phyloP scores from a whole-genome alignment of 1,140 invertebrate genomes.

The Chrysopa pallens region DNA sequence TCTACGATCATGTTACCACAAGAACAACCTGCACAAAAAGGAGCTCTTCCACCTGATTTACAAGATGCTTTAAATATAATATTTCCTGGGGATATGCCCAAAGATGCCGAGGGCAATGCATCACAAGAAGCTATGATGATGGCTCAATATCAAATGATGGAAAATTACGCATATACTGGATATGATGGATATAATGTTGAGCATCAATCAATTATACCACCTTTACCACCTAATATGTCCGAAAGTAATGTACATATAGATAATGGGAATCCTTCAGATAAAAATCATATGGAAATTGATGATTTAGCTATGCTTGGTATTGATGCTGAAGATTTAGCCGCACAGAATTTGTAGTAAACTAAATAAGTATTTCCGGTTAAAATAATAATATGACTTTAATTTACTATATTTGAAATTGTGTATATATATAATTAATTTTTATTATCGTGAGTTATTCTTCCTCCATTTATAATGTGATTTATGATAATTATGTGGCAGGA shows the following conservation, averaged over 20 bases:
- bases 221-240: conserved; percentile 9
- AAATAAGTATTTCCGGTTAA: no score
- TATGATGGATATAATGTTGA: conserved; percentile 6
- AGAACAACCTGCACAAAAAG: conserved; percentile 5
- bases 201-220: conserved; percentile 11
- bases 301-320: conserved; percentile 50
- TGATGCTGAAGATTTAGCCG: conserved; percentile 45
- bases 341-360: conserved; percentile 17
- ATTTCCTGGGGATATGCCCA: conserved; percentile 28
- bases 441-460: no score
- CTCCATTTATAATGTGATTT: no score
- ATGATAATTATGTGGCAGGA: no score
- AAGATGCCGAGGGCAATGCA: conserved; percentile 10
- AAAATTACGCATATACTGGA: conserved; percentile 2
- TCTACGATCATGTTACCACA: neutral
- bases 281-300: conserved; percentile 31
- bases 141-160: conserved; percentile 9
- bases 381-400: no score
- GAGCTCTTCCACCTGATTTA: conserved; percentile 38
- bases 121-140: conserved; percentile 7
- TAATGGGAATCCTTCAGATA: conserved; percentile 3
- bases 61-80: conserved; percentile 54
- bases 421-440: no score
- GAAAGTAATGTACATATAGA: conserved; percentile 1
- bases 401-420: no score